Conservation (phyloP, 2,888 invertebrate genomes). For the Neoaliturus tenellus region DNA sequence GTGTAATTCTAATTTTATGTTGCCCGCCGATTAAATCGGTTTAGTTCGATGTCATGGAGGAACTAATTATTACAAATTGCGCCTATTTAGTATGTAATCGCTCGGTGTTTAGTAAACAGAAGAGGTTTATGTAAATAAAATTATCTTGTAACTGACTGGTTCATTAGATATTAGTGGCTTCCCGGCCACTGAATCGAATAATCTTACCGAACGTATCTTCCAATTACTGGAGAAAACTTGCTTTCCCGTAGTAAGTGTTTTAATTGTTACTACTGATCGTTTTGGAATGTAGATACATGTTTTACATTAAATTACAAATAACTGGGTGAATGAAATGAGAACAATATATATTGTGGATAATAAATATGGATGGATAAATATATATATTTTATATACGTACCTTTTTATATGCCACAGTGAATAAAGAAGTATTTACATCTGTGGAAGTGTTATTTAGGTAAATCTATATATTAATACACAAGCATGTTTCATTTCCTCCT, state of each 20-base stretch:
- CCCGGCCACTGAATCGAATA: not conserved
- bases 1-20: not conserved
- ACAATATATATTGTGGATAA: no score
- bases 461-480: no score
- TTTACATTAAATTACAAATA: no score
- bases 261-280: not conserved
- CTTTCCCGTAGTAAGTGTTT: not conserved
- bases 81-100: not conserved
- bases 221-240: not conserved
- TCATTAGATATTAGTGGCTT: not conserved
- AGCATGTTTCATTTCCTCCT: no score
- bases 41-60: not conserved
- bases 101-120: constrained; percentile 4
- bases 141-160: constrained; percentile 14
- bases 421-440: no score
- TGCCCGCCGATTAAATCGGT: not conserved
- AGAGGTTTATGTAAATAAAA: constrained; percentile 18
- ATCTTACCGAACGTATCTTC: constrained; percentile 1
- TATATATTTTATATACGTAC: no score
- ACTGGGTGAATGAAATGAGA: no score
- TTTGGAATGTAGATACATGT: not conserved
- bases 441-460: no score
- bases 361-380: no score
- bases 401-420: no score
- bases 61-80: constrained; percentile 23